Percentiles rank a stretch among this genome's conserved stretches.
Conservation (phyloP, 2,888 invertebrate species). For the Drosophila mettleri region DNA sequence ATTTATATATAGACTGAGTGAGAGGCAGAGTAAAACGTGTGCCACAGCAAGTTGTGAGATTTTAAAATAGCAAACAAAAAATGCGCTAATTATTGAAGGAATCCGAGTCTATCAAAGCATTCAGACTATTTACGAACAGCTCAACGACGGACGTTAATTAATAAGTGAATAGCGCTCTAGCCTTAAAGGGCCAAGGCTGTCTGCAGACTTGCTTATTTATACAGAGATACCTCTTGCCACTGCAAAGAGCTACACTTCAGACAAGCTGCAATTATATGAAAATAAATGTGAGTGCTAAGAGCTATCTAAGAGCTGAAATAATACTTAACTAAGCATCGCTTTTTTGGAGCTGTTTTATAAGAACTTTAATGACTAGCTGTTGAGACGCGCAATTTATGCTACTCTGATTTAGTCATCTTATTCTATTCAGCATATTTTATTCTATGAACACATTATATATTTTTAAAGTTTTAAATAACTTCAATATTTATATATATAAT, state of each 20-base stretch:
- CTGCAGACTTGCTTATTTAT: neutral
- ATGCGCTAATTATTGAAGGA: conserved; percentile 56
- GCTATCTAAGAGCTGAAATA: neutral
- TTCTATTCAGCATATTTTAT: no score
- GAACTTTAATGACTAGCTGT: no score
- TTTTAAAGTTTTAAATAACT: neutral
- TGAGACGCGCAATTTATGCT: no score
- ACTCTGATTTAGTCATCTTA: no score
- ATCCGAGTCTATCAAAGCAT: conserved; percentile 21
- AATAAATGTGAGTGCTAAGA: neutral
- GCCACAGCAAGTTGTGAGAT: conserved; percentile 38
- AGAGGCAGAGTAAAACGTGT: conserved; percentile 68
- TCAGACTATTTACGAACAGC: conserved; percentile 2
- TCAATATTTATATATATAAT: no score
- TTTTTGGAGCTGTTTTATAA: neutral
- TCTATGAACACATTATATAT: no score
- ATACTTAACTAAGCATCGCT: neutral
- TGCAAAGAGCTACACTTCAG: no score
- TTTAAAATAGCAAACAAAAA: conserved; percentile 33
- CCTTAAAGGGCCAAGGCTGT: neutral
- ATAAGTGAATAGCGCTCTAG: conserved; percentile 19
- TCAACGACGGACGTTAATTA: conserved; percentile 49
- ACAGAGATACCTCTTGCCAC: neutral
- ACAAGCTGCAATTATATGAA: no score
- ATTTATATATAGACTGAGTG: neutral